These are phyloP conservation scores for Neogale vison DNA, from an alignment of 2,113 vertebrate species.

Conservation along the genomic window DNA sequence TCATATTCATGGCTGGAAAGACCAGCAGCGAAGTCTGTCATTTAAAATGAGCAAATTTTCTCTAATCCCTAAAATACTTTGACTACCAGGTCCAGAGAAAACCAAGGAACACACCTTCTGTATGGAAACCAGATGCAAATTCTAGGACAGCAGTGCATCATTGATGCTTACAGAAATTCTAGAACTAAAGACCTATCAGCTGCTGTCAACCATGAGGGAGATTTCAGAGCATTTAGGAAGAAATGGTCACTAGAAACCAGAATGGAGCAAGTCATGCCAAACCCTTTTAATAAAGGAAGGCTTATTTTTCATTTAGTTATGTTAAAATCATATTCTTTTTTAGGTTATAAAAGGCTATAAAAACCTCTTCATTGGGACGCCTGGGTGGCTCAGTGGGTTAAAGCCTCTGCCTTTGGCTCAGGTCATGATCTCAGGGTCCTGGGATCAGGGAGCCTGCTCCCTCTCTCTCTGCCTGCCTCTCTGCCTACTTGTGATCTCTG, in stretches of 20 bases:
- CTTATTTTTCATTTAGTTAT: not conserved
- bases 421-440: too few relatives aligned
- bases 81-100: not conserved
- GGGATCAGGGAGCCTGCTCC: too few relatives aligned
- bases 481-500: too few relatives aligned
- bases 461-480: too few relatives aligned
- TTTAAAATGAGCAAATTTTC: not conserved
- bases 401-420: too few relatives aligned
- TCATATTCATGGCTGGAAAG: not conserved
- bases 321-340: not conserved
- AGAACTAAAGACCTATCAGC: too few relatives aligned
- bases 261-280: not conserved
- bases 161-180: not conserved
- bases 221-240: not conserved
- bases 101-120: not conserved
- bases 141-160: not conserved
- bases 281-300: not conserved
- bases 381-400: too few relatives aligned
- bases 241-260: not conserved
- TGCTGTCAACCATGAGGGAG: not conserved
- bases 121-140: conserved; percentile 24
- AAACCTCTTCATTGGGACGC: not conserved
- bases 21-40: not conserved
- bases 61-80: not conserved
- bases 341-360: not conserved